Conservation (phyloP, 1,140 invertebrate species). For the Phenacoccus solenopsis region DNA sequence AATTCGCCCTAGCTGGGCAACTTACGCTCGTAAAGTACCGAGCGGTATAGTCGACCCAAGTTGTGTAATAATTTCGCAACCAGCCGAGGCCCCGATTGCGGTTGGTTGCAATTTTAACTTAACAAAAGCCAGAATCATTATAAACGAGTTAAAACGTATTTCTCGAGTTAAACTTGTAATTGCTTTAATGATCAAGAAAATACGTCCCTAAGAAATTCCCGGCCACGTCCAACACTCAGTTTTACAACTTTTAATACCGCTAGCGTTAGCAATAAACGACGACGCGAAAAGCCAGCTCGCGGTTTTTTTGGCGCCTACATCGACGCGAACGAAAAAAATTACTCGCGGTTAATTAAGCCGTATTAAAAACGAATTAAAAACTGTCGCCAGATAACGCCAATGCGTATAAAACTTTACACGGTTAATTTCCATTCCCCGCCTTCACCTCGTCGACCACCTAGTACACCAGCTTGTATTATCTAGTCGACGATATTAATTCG, state of each 20-base stretch:
- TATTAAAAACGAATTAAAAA: background rate
- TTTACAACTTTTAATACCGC: background rate
- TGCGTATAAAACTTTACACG: background rate
- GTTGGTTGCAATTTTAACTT: background rate
- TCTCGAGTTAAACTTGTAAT: background rate
- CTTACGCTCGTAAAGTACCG: background rate
- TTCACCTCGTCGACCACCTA: background rate
- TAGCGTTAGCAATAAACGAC: background rate
- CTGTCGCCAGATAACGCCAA: background rate
- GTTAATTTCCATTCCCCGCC: too few species aligned
- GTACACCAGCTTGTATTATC: background rate
- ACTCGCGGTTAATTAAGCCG: background rate
- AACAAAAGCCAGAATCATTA: background rate
- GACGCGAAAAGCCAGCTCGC: too few species aligned
- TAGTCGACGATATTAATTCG: background rate
- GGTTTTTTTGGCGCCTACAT: background rate
- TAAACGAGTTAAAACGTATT: conserved; percentile 3
- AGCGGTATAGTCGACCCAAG: too few species aligned
- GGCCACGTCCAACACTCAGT: background rate
- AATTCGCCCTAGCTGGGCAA: background rate
- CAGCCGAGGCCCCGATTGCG: background rate
- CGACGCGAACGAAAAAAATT: background rate
- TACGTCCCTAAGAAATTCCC: background rate
- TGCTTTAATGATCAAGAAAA: conserved; percentile 3
- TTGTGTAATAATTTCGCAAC: background rate